Evolutionary conservation across 2,797 vertebrate genomes (phyloP), one percentile per base, ranked within the genome.

Genomic region (Diglossa cyanea): DNA sequence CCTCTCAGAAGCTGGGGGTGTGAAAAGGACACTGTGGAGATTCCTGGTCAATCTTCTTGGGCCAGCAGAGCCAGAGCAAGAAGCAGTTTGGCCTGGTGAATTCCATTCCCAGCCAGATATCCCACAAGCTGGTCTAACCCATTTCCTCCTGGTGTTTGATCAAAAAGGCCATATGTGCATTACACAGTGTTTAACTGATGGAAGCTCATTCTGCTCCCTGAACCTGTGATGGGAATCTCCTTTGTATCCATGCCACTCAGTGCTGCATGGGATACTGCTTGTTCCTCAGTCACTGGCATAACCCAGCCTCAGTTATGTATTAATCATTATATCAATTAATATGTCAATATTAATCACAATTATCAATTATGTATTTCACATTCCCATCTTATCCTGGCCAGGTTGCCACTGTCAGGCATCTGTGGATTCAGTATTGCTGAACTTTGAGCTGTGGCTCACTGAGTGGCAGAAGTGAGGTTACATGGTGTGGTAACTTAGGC

Each of bases 191-290:
- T 92, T 17, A 33, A 58, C 16, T 63, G 37, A 14, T 80, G 26
- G n/a, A 11, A 62, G 23, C 44, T 48, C 25, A 1, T 61, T 65
- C 39, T 82, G 67, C 51, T 88, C 11, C 33, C 44, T 44, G 37
- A 23, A 10, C 23, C 15, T 73, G 37, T 63, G 13, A 8, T 40
- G 4, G 39, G 20, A 48, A 13, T 66, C n/a, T 53, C 40, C 6
- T 0, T 31, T 77, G 7, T 33, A 9, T 53, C 55, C 4, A 0
- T 60, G 25, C 17, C 17, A 10, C 48, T 66, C 45, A 1, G 0
- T 45, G 45, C 51, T 77, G 53, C 40, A 4, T 71, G 37, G 45
- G 16, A 9, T 48, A 3, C 33, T 58, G 42, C 60, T 47, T 18
- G 6, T 74, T 40, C 62, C 77, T n/a, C 53, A 1, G 2, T 9